Percentiles rank a stretch among this genome's conserved stretches.
Evolutionary conservation across 2,888 invertebrate species (phyloP).

Genomic region (Cabera pusaria): DNA sequence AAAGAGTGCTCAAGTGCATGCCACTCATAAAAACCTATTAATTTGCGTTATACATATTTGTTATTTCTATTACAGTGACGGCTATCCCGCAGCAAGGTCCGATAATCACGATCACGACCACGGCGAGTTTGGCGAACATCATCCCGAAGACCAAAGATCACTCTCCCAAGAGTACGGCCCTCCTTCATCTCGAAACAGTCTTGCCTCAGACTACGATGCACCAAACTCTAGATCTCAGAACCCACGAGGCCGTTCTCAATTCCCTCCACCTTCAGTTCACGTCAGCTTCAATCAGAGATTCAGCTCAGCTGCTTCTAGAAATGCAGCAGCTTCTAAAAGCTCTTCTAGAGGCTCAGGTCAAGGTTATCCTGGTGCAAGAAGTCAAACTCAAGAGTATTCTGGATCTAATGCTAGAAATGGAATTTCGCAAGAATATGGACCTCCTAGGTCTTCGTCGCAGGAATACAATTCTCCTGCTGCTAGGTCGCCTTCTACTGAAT

Average conservation of each 20-base stretch:
- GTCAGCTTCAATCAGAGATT: constrained; percentile 22
- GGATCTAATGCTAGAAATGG: constrained; percentile 10
- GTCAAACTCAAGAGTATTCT: constrained; percentile 4
- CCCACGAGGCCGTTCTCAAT: constrained; percentile 7
- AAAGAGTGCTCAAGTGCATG: too few species aligned
- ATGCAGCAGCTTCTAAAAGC: background rate
- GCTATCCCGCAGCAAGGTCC: constrained; percentile 23
- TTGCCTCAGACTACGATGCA: constrained; percentile 5
- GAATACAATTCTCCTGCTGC: constrained; percentile 27
- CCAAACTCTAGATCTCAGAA: constrained; percentile 6
- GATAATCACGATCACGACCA: constrained; percentile 8
- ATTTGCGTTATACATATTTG: background rate
- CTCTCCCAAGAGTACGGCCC: constrained; percentile 22
- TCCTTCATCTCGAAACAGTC: constrained; percentile 8
- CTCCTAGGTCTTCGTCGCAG: constrained; percentile 27
- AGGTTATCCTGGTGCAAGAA: background rate
- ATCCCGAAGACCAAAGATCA: constrained; percentile 18
- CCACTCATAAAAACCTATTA: too few species aligned
- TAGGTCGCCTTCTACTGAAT: constrained; percentile 20
- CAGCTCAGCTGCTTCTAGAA: constrained; percentile 8
- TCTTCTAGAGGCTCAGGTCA: too few species aligned
- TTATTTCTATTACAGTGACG: constrained; percentile 20
- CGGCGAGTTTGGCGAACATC: constrained; percentile 8
- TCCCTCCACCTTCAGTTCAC: constrained; percentile 22
- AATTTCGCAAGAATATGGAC: constrained; percentile 22